These are phyloP conservation scores for Diabrotica balteata DNA, from an alignment of 2,888 invertebrate genomes.

Conservation along the genomic window DNA sequence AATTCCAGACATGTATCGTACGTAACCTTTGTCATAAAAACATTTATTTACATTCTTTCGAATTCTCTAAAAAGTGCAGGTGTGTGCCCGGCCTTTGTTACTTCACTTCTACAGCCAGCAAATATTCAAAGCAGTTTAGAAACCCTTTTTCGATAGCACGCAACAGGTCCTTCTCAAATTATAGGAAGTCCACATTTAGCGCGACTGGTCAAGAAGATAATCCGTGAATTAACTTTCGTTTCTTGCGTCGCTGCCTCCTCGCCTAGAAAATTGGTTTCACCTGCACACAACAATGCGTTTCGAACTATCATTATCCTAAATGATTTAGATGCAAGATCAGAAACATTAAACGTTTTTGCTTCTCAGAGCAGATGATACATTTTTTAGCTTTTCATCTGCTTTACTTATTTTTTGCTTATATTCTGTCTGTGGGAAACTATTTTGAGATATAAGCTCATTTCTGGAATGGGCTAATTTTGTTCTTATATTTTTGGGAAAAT, in stretches of 20 bases:
- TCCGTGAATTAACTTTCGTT: slow-evolving; percentile 22
- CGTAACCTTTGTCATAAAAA: no score
- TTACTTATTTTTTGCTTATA: no score
- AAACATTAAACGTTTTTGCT: slow-evolving; percentile 37
- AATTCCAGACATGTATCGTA: no score
- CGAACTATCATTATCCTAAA: slow-evolving; percentile 38
- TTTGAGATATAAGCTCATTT: no score
- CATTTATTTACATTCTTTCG: background rate
- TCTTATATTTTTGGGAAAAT: no score
- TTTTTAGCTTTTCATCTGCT: no score
- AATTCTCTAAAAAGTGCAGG: slow-evolving; percentile 4
- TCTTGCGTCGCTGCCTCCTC: background rate
- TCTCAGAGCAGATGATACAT: background rate
- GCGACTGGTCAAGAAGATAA: slow-evolving; percentile 22
- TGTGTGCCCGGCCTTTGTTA: background rate
- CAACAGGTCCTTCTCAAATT: slow-evolving; percentile 12
- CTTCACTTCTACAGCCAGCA: background rate
- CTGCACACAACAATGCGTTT: slow-evolving; percentile 38
- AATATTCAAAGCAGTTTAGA: slow-evolving; percentile 24
- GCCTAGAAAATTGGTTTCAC: slow-evolving; percentile 27
- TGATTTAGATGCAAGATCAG: slow-evolving; percentile 39
- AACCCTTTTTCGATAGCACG: slow-evolving; percentile 13
- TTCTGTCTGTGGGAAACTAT: no score
- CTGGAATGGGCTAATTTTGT: no score
- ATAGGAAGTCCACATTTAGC: slow-evolving; percentile 19